A percentile compares a stretch with the other conserved stretches of the same genome.
Evolutionary conservation across 2,888 invertebrate genomes (phyloP).

Genomic region (Standfussiana lucernea): DNA sequence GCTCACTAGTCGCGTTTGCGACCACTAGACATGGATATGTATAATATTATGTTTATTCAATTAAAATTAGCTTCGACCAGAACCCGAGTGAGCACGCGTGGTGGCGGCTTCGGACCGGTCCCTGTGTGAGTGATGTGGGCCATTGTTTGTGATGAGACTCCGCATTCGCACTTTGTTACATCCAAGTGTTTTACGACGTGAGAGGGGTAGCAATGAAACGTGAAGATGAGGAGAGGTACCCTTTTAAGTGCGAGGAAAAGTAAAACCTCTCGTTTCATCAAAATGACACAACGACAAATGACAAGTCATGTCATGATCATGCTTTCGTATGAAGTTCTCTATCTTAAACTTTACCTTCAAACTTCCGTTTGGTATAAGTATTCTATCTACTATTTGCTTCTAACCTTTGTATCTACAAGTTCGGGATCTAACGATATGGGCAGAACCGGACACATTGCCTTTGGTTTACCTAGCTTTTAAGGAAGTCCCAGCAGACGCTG

Average conservation of each 20-base stretch:
- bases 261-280: neutral
- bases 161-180: neutral
- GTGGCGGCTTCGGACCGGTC: neutral
- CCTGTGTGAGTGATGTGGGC: neutral
- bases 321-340: no score
- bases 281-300: no score
- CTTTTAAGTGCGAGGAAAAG: neutral
- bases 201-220: neutral
- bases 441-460: neutral
- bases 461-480: neutral
- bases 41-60: no score
- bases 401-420: neutral
- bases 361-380: no score
- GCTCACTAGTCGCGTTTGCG: no score
- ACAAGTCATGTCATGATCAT: no score
- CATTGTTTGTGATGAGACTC: neutral
- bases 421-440: neutral
- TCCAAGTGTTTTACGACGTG: neutral
- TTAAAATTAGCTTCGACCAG: neutral
- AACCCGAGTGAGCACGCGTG: neutral
- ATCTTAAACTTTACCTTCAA: no score
- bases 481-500: neutral
- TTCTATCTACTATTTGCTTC: no score
- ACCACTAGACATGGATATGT: no score
- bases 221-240: neutral